Evolutionary conservation across 1,140 invertebrate genomes (phyloP), one percentile per base, ranked within the genome.

Genomic region (Drosophila punjabiensis): DNA sequence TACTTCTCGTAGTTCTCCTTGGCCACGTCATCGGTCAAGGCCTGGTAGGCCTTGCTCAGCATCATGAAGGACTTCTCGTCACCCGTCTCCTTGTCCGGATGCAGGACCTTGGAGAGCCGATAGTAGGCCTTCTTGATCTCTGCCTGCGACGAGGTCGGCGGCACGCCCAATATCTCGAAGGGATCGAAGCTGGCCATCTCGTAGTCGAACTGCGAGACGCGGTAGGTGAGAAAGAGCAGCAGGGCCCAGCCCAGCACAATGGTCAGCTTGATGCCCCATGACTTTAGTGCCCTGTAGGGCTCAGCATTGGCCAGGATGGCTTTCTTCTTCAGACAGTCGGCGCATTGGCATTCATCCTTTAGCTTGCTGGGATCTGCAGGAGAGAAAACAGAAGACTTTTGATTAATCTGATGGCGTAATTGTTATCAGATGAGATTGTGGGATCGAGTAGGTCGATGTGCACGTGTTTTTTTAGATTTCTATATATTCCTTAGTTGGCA

Each of bases 141-240:
- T 48, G 95, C 94, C 92, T 97, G 95, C 20, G 96, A 96, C 35
- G 98, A 95, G 76, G 97, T 97, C 56, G 96, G 94, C 65, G 98
- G 96, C 81, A 99, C 95, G 60, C 96, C 96, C 33, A 99, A 94
- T 92, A 99, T 99, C 94, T 98, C 97, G 94, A 98, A 99, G 2
- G 99, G 99, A 95, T 99, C 99, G 95, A 99, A 99, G 93, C 99
- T 99, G 18, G 98, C 97, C 96, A 98, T 98, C 94, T 99, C 98
- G 94, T 99, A 98, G 92, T 99, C 98, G 94, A 99, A 98, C 93
- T 99, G 97, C 1, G 98, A 98, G 10, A 99, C 98, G 95, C 99
- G 99, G 93, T 99, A 99, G 3, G 98, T 97, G 64, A 99, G 94
- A 56, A 98, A 95, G 48, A 96, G 94, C 89, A 99, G 95, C 30